Conservation (phyloP, 2,888 invertebrate genomes). For the Drosophila prolongata region DNA sequence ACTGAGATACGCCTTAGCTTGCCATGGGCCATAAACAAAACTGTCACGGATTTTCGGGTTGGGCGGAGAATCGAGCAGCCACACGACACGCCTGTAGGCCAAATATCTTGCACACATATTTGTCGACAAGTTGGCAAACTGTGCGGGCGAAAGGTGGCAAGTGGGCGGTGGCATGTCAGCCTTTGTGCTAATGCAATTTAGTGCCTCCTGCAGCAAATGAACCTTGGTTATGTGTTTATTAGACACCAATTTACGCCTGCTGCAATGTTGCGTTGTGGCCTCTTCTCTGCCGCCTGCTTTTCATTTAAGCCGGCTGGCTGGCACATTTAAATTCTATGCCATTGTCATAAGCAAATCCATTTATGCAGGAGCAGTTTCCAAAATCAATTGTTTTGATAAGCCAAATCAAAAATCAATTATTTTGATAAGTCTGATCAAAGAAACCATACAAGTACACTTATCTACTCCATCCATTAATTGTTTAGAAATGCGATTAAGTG, state of each 20-base stretch:
- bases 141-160: slow-evolving; percentile 4
- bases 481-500: background rate
- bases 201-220: slow-evolving; percentile 57
- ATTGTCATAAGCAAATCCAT: slow-evolving; percentile 33
- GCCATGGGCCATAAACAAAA: slow-evolving; percentile 66
- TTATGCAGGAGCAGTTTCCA: slow-evolving; percentile 5
- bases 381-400: background rate
- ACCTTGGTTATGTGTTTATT: slow-evolving; percentile 76
- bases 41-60: slow-evolving; percentile 55
- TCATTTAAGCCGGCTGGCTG: slow-evolving; percentile 28
- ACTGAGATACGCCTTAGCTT: slow-evolving; percentile 50
- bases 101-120: slow-evolving; percentile 57
- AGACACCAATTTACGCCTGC: slow-evolving; percentile 57
- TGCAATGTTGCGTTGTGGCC: slow-evolving; percentile 44
- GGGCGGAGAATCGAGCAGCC: slow-evolving; percentile 19
- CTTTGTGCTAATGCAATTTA: slow-evolving; percentile 68
- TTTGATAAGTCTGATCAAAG: slow-evolving; percentile 16
- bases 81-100: slow-evolving; percentile 44
- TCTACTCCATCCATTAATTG: background rate
- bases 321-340: slow-evolving; percentile 29
- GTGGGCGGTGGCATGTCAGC: slow-evolving; percentile 24
- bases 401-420: slow-evolving; percentile 14
- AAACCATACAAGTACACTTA: background rate
- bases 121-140: slow-evolving; percentile 53
- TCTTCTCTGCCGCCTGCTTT: slow-evolving; percentile 13